Conservation (phyloP, 2,113 vertebrate genomes). For the Corythaixoides concolor region DNA sequence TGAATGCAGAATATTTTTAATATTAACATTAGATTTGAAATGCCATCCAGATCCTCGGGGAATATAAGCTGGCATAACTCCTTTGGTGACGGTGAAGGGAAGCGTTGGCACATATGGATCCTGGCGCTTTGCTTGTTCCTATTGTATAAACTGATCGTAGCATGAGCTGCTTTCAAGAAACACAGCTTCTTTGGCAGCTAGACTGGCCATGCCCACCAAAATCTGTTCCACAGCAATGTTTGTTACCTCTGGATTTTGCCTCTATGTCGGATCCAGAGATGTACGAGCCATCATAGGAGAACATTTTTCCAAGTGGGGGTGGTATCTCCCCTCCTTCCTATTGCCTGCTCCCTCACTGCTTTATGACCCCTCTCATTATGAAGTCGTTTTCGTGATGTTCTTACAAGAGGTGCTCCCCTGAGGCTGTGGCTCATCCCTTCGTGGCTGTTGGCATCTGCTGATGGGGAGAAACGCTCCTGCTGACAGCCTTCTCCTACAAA, state of each 20-base stretch:
- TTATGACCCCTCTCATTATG: background rate
- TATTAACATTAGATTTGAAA: background rate
- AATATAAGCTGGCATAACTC: background rate
- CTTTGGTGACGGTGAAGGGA: background rate
- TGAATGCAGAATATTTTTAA: background rate
- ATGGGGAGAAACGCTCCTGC: background rate
- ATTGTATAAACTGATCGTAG: background rate
- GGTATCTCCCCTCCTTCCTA: background rate
- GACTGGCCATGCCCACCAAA: background rate
- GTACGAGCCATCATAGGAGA: background rate
- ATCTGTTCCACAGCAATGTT: background rate
- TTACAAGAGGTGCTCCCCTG: background rate
- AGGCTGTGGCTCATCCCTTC: background rate
- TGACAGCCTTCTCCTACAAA: background rate
- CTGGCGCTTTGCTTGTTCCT: background rate
- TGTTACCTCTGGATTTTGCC: background rate
- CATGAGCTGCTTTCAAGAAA: background rate
- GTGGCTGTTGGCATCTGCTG: background rate
- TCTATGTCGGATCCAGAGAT: background rate
- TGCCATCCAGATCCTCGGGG: fast-evolving
- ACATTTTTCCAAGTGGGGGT: fast-evolving
- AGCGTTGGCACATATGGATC: background rate
- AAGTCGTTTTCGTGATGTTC: background rate
- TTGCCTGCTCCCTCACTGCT: background rate
- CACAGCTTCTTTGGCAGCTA: background rate